Base-by-base conservation (phyloP, 2,888 invertebrate genomes). In the Copidosoma aretas region DNA sequence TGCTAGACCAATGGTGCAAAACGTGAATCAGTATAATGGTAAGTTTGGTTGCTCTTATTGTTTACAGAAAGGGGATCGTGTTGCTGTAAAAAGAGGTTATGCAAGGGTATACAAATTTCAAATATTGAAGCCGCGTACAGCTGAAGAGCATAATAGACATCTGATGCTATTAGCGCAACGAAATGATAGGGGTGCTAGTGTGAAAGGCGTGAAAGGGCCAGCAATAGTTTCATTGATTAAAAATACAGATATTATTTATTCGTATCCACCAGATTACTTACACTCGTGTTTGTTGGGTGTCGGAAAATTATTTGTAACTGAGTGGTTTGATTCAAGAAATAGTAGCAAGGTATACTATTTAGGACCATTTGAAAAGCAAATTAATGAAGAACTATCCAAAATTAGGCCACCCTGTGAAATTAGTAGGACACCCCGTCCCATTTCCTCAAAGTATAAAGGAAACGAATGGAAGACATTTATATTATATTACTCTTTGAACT, bases 381-480 rank as follows among this genome's bases (percentile, higher is more conserved):
- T 65, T 32, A 53, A 70, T 67, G 12, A 56, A 10, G 67, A 52
- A 58, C 68, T 68, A 41, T 22, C 52, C 19, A 21, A 49, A 19
- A 68, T 62, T 12, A 53, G 43, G 22, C 67, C 73, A 10, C 71
- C 67, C 22, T 60, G 60, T 61, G 61, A 71, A 68, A 46, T 70
- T 0, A 68, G 62, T 19, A 59, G 69, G 5, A 51, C 24, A 22
- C 63, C 64, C n/a, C 67, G 59, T 22, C 68, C 67, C 0, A 21
- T 70, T 32, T 32, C 43, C 5, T 52, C 63, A 53, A 43, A 67
- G 19, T 10, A 21, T 64, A 73, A 74, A 54, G 70, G 62, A n/a
- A 72, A 68, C 10, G 66, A 73, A 41, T 71, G 62, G 46, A 73
- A 68, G 53, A 59, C 64, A 58, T 74, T 71, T 59, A 43, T 73